Evolutionary conservation across 2,113 vertebrate genomes (phyloP), one percentile per base, ranked within the genome.

Genomic region (Grammomys dolichurus): DNA sequence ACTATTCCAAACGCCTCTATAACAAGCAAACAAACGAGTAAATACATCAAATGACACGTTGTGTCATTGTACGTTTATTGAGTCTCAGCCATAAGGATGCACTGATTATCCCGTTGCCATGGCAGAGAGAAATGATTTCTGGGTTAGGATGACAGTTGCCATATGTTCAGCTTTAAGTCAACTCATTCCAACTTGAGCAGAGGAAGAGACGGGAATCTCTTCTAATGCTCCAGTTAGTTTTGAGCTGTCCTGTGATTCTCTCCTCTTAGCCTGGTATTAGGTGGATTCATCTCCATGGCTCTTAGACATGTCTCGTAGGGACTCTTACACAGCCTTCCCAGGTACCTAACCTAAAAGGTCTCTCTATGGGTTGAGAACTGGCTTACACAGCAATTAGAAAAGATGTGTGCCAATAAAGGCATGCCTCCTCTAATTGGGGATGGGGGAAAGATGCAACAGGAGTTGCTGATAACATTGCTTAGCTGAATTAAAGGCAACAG

Each of bases 131-230:
- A 87, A 84, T 67, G 60, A 93, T 88, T 96, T 87, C 93, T 92
- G 77, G 89, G 92, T 90, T 94, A 77, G 56, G 76, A 90, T 67
- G 60, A 84, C 60, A 88, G 81, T 3, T 77, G 58, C 95, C 93
- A 90, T 96, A 94, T 94, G 94, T 89, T 94, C 93, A 78, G 43
- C 75, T 96, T 94, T 85, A 75, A 91, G 76, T 81, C 96, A 97
- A 48, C 93, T 56, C 89, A 93, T 77, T 97, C 51, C 13, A 86
- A 63, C 26, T 69, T 48, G 36, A 93, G 91, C 69, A 16, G 33
- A 87, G 33, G 13, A 67, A 58, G 75, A 43, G 91, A 48, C 24
- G 87, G 48, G 2, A 14, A 14, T 9, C 20, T 12, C 11, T 14
- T 33, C 54, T 33, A 75, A 48, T 17, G 56, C 24, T 87, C 56